These are phyloP conservation scores for Catostylus mosaicus DNA, from an alignment of 30 jellyfish, hydroid and myxozoan species.

Conservation along the genomic window DNA sequence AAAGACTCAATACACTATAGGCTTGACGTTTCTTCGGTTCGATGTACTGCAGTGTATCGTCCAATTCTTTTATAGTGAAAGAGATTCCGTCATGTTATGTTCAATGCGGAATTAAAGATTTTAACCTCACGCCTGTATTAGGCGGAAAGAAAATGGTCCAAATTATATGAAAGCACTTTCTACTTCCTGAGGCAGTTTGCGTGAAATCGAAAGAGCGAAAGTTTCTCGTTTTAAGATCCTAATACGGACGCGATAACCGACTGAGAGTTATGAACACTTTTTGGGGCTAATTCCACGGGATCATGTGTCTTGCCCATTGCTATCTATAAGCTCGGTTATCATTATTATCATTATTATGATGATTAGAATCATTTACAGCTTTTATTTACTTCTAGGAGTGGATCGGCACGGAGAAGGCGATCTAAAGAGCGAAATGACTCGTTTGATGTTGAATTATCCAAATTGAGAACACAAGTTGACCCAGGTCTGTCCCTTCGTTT, in stretches of 20 bases:
- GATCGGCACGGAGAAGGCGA: slow-evolving; percentile 43
- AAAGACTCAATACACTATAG: too few relatives aligned
- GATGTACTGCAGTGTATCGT: too few relatives aligned
- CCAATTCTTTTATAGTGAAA: too few relatives aligned
- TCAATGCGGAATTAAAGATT: too few relatives aligned
- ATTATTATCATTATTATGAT: background rate
- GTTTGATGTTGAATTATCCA: slow-evolving; percentile 44
- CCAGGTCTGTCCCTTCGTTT: slow-evolving; percentile 2
- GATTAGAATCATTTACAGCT: background rate
- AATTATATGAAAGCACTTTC: too few relatives aligned
- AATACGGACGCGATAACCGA: background rate
- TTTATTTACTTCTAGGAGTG: slow-evolving; percentile 10
- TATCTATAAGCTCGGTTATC: background rate
- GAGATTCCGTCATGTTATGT: too few relatives aligned
- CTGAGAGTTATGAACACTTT: too few relatives aligned
- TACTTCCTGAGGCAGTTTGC: too few relatives aligned
- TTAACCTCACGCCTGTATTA: too few relatives aligned
- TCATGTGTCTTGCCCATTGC: background rate
- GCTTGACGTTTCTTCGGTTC: too few relatives aligned
- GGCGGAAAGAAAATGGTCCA: too few relatives aligned
- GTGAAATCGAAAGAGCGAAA: background rate
- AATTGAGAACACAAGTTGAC: slow-evolving; percentile 26
- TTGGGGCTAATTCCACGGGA: too few relatives aligned
- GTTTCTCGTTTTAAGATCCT: background rate
- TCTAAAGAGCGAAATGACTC: slow-evolving; percentile 36